Percentiles rank a stretch among this genome's conserved stretches.
Evolutionary conservation across 2,113 vertebrate genomes (phyloP).

Genomic region (Anolis carolinensis): DNA sequence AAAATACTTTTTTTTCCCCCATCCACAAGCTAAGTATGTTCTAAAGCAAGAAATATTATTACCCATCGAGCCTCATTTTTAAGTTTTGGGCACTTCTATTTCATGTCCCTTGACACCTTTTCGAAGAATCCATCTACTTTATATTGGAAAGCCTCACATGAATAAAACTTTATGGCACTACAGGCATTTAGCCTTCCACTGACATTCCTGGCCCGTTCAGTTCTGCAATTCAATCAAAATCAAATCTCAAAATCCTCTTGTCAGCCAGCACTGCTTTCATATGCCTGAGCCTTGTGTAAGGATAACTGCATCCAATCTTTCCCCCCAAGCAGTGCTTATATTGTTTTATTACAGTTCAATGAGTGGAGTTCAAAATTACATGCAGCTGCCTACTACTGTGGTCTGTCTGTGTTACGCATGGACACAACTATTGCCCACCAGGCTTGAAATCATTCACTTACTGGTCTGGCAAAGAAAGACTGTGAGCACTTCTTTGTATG

Average conservation of each 20-base stretch:
- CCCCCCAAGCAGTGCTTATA: slow-evolving; percentile 85
- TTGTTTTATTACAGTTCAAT: slow-evolving; percentile 93
- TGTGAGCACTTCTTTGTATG: slow-evolving; percentile 73
- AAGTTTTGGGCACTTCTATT: slow-evolving; percentile 78
- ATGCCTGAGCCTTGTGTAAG: slow-evolving; percentile 79
- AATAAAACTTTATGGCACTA: slow-evolving; percentile 86
- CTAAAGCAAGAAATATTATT: slow-evolving; percentile 75
- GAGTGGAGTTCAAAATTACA: slow-evolving; percentile 88
- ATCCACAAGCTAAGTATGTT: slow-evolving; percentile 70
- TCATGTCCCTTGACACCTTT: slow-evolving; percentile 81
- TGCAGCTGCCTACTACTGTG: slow-evolving; percentile 85
- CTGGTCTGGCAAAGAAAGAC: slow-evolving; percentile 75
- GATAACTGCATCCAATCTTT: slow-evolving; percentile 83
- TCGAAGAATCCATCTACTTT: slow-evolving; percentile 84
- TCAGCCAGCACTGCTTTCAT: slow-evolving; percentile 83
- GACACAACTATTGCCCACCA: slow-evolving; percentile 82
- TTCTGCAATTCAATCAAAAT: slow-evolving; percentile 88
- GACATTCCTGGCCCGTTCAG: slow-evolving; percentile 84
- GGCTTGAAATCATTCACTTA: slow-evolving; percentile 85
- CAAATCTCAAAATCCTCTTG: slow-evolving; percentile 87
- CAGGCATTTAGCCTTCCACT: slow-evolving; percentile 84
- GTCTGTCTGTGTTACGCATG: slow-evolving; percentile 78
- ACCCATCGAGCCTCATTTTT: slow-evolving; percentile 70
- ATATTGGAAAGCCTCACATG: slow-evolving; percentile 85
- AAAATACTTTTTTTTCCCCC: slow-evolving; percentile 25